Evolutionary conservation across 2,113 vertebrate species (phyloP).

Genomic region (Tinamus guttatus): DNA sequence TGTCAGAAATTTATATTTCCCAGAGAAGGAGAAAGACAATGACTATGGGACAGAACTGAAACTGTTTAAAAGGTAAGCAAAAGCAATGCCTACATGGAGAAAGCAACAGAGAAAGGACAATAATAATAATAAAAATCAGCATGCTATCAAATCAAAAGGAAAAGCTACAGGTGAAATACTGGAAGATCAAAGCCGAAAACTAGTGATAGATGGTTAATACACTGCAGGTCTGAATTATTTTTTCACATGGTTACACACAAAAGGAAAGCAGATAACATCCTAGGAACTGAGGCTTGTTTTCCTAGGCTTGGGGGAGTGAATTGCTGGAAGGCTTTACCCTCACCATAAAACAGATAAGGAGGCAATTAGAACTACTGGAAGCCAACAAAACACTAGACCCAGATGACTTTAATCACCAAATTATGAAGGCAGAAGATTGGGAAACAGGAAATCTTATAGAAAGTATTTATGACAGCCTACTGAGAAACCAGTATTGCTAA

Average conservation of each 20-base stretch:
- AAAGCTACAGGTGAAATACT: slow-evolving; percentile 17
- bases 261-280: slow-evolving; percentile 62
- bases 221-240: slow-evolving; percentile 47
- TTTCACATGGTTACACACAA: slow-evolving; percentile 48
- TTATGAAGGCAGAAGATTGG: neutral
- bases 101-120: neutral
- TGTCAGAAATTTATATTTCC: neutral
- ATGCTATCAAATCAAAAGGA: slow-evolving; percentile 4
- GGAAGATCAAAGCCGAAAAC: slow-evolving; percentile 53
- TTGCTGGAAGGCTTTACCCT: slow-evolving; percentile 21
- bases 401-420: slow-evolving; percentile 24
- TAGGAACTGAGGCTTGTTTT: slow-evolving; percentile 44
- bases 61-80: neutral
- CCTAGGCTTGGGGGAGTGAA: slow-evolving; percentile 23
- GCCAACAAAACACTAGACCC: slow-evolving; percentile 2
- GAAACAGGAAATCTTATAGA: slow-evolving; percentile 17
- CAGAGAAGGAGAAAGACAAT: neutral
- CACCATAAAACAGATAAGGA: slow-evolving; percentile 51
- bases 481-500: neutral
- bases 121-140: neutral
- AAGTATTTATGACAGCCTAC: slow-evolving; percentile 39
- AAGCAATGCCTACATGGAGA: slow-evolving; percentile 16
- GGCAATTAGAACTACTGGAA: slow-evolving; percentile 60
- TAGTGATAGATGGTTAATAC: slow-evolving; percentile 42
- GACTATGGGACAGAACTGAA: accelerated